A percentile compares a stretch with the other conserved stretches of the same genome.
phyloP scores from a whole-genome alignment of 2,888 invertebrate genomes.

The Psylliodes chrysocephalus region DNA sequence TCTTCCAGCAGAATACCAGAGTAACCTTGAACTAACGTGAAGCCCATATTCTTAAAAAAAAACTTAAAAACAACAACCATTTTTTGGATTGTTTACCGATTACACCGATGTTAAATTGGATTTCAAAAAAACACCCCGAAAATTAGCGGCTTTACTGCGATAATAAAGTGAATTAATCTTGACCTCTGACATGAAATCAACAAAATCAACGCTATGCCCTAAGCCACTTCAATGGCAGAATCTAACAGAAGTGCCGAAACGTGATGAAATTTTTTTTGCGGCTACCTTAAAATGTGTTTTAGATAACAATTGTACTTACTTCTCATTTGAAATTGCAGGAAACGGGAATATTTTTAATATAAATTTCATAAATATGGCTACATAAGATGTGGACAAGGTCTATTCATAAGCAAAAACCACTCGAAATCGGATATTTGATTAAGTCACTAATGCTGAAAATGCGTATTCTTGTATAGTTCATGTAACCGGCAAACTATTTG shows the following conservation, averaged over 20 bases:
- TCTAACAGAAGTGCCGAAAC: slow-evolving; percentile 29
- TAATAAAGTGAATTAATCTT: slow-evolving; percentile 50
- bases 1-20: slow-evolving; percentile 41
- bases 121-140: slow-evolving; percentile 2
- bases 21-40: slow-evolving; percentile 51
- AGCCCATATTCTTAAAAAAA: slow-evolving; percentile 26
- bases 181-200: slow-evolving; percentile 54
- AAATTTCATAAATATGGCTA: slow-evolving; percentile 74
- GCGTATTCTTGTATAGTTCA: slow-evolving; percentile 29
- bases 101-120: neutral
- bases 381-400: slow-evolving; percentile 54
- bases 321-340: slow-evolving; percentile 57
- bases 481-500: slow-evolving; percentile 36
- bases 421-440: slow-evolving; percentile 38
- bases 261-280: neutral
- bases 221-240: slow-evolving; percentile 40
- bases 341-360: slow-evolving; percentile 55
- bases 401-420: slow-evolving; percentile 50
- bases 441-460: slow-evolving; percentile 38
- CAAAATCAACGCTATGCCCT: slow-evolving; percentile 48
- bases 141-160: slow-evolving; percentile 34
- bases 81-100: slow-evolving; percentile 8
- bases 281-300: neutral
- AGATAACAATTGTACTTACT: slow-evolving; percentile 51
- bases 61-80: slow-evolving; percentile 17